Base-by-base conservation (phyloP, 2,888 invertebrate genomes). In the Agrochola macilenta region DNA sequence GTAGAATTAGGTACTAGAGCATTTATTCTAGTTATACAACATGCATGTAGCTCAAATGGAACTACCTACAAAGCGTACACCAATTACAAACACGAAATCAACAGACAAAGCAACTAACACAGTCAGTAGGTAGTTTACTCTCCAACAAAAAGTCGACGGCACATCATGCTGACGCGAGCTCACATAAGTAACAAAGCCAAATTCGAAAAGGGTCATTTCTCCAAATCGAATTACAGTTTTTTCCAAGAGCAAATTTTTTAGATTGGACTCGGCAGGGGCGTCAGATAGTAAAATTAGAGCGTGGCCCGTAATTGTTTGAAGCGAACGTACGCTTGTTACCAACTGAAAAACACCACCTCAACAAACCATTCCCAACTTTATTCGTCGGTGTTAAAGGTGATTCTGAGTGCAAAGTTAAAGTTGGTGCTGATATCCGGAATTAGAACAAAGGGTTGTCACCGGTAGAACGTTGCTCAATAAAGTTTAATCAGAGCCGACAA, bases 391-490 rank as follows among this genome's bases (percentile, higher is more conserved):
- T 76, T 89, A 91, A 30, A 73, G 85, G 74, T 81, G 75, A 52
- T 74, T 46, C 43, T 39, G 46, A 68, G 2, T 70, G 87, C 66
- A 79, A 43, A 63, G 20, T 52, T 58, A 81, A 89, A 86, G 76
- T 89, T 92, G 87, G 91, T 75, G 77, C 80, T 91, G 88, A 90
- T 87, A 90, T 88, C 85, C 90, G 88, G 90, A 93, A 94, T 94
- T 94, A 94, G 93, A 94, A 94, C 94, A 94, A 94, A 94, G 94
- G 93, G 93, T 93, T 94, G 93, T 94, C 93, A 93, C 92, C 90
- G 91, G 90, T 90, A 89, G 91, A 90, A 91, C 91, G 91, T 87
- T 90, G 92, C 92, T 93, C 94, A 93, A 94, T 94, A 94, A 94
- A 94, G 92, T 93, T 94, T 94, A 93, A 94, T 94, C 94, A 94